These are phyloP conservation scores for Drosophila multiciliata DNA, from an alignment of 2,888 invertebrate genomes.

Conservation along the genomic window DNA sequence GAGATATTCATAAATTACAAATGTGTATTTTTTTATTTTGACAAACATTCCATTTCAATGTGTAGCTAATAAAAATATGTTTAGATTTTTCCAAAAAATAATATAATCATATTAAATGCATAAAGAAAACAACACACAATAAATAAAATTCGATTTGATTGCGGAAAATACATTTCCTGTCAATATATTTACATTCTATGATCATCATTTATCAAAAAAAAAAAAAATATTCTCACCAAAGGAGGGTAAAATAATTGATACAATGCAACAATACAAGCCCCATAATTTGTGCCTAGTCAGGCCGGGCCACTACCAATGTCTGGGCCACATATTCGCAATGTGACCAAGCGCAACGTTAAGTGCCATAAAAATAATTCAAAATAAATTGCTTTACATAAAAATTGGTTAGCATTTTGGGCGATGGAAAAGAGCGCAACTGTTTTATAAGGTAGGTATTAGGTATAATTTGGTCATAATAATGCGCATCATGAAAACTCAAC, in stretches of 20 bases:
- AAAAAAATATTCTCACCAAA: neutral
- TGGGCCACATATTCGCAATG: conserved; percentile 36
- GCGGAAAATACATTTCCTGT: conserved; percentile 2
- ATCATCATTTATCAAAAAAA: conserved; percentile 5
- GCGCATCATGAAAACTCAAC: conserved; percentile 83
- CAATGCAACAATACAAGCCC: neutral
- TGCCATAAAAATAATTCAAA: conserved; percentile 85
- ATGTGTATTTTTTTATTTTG: neutral
- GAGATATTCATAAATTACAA: neutral
- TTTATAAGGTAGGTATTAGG: conserved; percentile 74
- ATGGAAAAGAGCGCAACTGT: conserved; percentile 56
- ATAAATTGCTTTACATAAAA: conserved; percentile 85
- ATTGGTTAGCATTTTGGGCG: conserved; percentile 62
- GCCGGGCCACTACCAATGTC: conserved; percentile 9
- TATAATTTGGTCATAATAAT: conserved; percentile 85
- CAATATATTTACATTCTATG: conserved; percentile 1
- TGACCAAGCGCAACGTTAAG: conserved; percentile 78
- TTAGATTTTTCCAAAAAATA: neutral
- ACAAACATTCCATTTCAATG: neutral
- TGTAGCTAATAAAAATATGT: neutral
- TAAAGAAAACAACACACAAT: neutral
- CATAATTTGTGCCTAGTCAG: conserved; percentile 7
- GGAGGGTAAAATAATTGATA: conserved; percentile 2
- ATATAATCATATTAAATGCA: neutral
- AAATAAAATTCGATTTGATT: neutral